Evolutionary conservation across 1,140 invertebrate species (phyloP), one percentile per base, ranked within the genome.

Genomic region (Zaprionus lachaisei): DNA sequence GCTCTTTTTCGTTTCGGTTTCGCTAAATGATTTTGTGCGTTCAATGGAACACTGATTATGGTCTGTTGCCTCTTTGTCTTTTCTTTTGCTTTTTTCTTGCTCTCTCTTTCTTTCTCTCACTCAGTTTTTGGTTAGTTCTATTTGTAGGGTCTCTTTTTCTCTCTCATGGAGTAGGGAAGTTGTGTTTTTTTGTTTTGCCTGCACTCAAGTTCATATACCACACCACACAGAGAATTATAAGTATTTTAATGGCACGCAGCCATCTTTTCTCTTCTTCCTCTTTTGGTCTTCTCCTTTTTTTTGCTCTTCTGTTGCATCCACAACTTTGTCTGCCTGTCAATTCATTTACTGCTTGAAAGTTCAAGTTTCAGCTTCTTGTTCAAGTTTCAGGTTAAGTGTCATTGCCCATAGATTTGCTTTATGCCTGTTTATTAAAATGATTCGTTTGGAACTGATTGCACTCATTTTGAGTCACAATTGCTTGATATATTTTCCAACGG

Each of bases 21-120:
- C 91, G 91, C 87, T 92, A 92, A 91, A 92, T 92, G 91, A 92
- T 92, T 92, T 92, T 92, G 91, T 91, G 85, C 91, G 82, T 92
- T 92, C 91, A 92, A 92, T 92, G 91, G 91, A 92, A 92, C 81
- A 92, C 76, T 92, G 91, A 92, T 81, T 91, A 91, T 92, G 87
- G 89, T 89, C 78, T 83, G 68, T 77, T 83, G 66, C 81, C 55
- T 68, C 77, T 77, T 80, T 87, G 78, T 67, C 73, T 72, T 86
- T 58, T 63, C 56, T 70, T 71, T 68, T 76, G 67, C 73, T 83
- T 55, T 74, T 60, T 64, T 65, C 77, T 83, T 81, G 73, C 60
- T 68, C 72, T 89, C 58, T 68, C 63, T 75, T 68, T 77, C 75
- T 74, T 34, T 77, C 62, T 82, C 49, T 80, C 58, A 73, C 63